Evolutionary conservation across 2,888 invertebrate species (phyloP), one percentile per base, ranked within the genome.

Genomic region (Junonia oenone): DNA sequence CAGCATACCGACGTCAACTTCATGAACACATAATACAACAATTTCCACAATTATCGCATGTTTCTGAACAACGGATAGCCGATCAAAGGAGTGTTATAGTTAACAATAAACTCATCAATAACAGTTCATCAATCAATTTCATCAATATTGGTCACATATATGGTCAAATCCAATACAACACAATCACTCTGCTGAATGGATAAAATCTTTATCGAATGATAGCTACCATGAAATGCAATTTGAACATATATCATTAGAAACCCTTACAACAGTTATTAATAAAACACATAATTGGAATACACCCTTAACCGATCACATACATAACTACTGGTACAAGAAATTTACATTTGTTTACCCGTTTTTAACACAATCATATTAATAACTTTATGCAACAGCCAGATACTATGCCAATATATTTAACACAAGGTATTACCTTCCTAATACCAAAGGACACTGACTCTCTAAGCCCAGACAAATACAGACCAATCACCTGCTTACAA

Each of bases 21-120:
- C 15, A 46, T 14, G 27, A 46, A 26, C 8, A 17, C 1, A 46
- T 46, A n/a, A 46, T 56, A 14, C 13, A 29, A 3, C 6, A 4
- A 27, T 59, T 54, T 37, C 61, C 59, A n/a, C 11, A 38, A 14
- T 17, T 63, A 6, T n/a, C 56, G 27, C 54, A 63, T 48, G 6
- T 62, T 6, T 47, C 53, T 8, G 62, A 63, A 47, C 61, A 64
- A 38, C 37, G 62, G 37, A 48, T 61, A 46, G 46, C 61, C 6
- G 59, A 62, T 9, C 61, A 64, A 29, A 43, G 52, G 22, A 54
- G 59, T 46, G 45, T 51, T n/a, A 61, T 64, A 13, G 26, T 56
- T 17, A 55, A 51, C 13, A 61, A 63, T 40, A 61, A 56, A 56
- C 52, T 51, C 1, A 45, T 59, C 0, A 38, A 9, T n/a, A 9